Evolutionary conservation across 2,888 invertebrate species (phyloP).

Genomic region (Nomada flava): DNA sequence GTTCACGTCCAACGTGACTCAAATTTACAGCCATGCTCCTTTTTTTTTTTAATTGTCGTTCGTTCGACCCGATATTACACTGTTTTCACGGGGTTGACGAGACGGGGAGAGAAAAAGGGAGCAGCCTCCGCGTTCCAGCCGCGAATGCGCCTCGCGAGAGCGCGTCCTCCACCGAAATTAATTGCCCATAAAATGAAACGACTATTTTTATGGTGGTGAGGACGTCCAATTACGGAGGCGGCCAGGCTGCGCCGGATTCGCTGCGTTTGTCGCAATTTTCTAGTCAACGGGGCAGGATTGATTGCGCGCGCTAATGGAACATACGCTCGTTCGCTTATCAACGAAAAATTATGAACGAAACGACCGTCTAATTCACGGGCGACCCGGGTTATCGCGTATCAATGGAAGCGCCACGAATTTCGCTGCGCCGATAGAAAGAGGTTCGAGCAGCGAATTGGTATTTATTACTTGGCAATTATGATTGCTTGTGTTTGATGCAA

Average conservation of each 20-base stretch:
- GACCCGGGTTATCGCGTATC: constrained; percentile 18
- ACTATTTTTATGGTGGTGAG: constrained; percentile 80
- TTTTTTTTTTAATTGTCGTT: constrained; percentile 43
- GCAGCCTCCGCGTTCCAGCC: constrained; percentile 14
- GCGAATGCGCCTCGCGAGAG: constrained; percentile 41
- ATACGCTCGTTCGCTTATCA: constrained; percentile 38
- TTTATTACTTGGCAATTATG: background rate
- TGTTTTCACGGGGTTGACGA: constrained; percentile 48
- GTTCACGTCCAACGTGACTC: constrained; percentile 22
- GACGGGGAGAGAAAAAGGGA: constrained; percentile 1
- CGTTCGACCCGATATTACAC: constrained; percentile 54
- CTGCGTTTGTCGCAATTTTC: constrained; percentile 73
- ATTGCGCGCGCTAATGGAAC: constrained; percentile 70
- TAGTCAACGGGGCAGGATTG: constrained; percentile 67
- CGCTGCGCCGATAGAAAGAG: background rate
- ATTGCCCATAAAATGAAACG: constrained; percentile 82
- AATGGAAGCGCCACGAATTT: constrained; percentile 1
- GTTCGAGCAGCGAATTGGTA: background rate
- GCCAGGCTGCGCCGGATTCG: constrained; percentile 20
- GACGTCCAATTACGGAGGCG: constrained; percentile 79
- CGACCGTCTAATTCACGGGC: constrained; percentile 20
- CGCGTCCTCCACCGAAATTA: constrained; percentile 76
- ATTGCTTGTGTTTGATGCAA: background rate
- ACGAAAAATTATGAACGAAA: constrained; percentile 54
- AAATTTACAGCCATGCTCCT: constrained; percentile 37